Base-by-base conservation (phyloP, 2,888 invertebrate species). In the Phaedon cochleariae region DNA sequence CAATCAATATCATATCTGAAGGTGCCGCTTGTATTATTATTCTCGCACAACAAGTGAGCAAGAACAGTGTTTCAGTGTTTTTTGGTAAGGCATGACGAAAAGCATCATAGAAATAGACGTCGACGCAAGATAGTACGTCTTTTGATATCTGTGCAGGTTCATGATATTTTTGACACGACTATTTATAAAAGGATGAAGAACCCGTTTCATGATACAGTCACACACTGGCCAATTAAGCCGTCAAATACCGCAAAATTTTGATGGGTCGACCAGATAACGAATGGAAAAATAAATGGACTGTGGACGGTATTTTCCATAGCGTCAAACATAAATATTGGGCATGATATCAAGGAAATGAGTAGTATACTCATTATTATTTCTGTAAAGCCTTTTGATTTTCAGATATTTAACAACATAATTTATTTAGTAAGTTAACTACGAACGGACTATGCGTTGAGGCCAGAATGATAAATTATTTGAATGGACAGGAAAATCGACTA, bases 61-160 rank as follows among this genome's bases (percentile, higher is more conserved):
- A 54, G 53, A 67, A 69, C 68, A 68, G 64, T 52, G 60, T 55
- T 54, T 41, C 70, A 70, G 62, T 66, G 67, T 72, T 64, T 70
- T 69, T 70, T 64, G 70, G 68, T 64, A 45, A 64, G 12, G 70
- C 72, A 70, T 68, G 67, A 69, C 72, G 70, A 46, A 61, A 62
- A 63, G 64, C 61, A 59, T 57, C 59, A 51, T 48, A 51, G 58
- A 62, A 67, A 69, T 67, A 72, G 64, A 64, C 62, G 58, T 67
- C 58, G 65, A 57, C 41, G 59, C 52, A 58, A 34, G 53, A 58
- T 61, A 41, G 57, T 57, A 29, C 18, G 15, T 65, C 62, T 59
- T 58, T 66, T 46, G 45, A 57, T 57, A 41, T 21, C 29, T 45
- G 26, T n/a, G n/a, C 15, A 51, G 9, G 59, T 59, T 55, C 41